Base-by-base conservation (phyloP, 2,113 vertebrate genomes). In the Onychorhynchus coronatus region DNA sequence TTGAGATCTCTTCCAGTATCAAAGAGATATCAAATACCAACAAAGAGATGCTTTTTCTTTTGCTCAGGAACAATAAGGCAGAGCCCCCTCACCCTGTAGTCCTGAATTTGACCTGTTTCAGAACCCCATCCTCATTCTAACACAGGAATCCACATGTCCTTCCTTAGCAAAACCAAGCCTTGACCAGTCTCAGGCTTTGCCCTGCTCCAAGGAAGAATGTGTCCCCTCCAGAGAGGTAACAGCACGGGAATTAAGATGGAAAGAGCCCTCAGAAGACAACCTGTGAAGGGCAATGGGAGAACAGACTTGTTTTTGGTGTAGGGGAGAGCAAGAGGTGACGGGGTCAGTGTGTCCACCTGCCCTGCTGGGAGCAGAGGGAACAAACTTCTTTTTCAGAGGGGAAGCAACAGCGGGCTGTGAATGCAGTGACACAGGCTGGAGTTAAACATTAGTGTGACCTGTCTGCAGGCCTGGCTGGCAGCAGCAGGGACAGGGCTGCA, bases 391-490 rank as follows among this genome's bases (percentile, higher is more conserved):
- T 18, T 66, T 20, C 37, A 33, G 75, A 77, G 30, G 52, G 27
- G 31, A 91, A 27, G 68, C 44, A 71, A 63, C 17, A 66, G 3
- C 37, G 0, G 85, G 71, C 42, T 91, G 55, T 0, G 5, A 84
- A 97, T 97, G 96, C 96, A 58, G 67, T 71, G 83, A 35, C 96
- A 97, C 92, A 97, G 83, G 72, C 59, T 88, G 83, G 5, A 95
- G 94, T 97, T 97, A 96, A 97, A 97, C 83, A 96, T 96, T 96
- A 97, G 83, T 95, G 92, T 46, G 94, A 89, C 63, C 92, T 3
- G 91, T 93, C 95, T 96, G 90, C 94, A 25, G 37, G 92, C 67
- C 83, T 1, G 56, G 71, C 92, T 94, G 91, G 85, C 85, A 88
- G 80, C 87, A 78, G 20, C 74, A 25, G 42, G 25, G 61, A 44